Base-by-base conservation (phyloP, 2,888 invertebrate genomes). In the Morpho deidamia region DNA sequence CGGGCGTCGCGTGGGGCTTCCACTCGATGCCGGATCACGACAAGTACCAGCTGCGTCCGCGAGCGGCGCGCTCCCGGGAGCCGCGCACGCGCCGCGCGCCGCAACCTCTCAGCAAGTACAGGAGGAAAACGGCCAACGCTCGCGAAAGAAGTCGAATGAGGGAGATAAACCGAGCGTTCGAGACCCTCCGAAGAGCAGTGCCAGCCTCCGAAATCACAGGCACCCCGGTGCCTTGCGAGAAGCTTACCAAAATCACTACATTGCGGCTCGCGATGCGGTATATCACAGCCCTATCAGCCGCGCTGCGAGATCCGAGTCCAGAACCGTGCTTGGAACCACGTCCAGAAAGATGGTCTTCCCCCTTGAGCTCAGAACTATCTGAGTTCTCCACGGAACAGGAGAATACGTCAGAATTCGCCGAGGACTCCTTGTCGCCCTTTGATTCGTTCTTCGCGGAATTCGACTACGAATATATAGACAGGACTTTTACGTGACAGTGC, bases 81-180 rank as follows among this genome's bases (percentile, higher is more conserved):
- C 82, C 86, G 66, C 83, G 87, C 68, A 81, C 91, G 59, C 93
- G 93, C 71, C 90, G 93, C 65, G 90, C 93, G 73, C 91, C 94
- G 32, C 93, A 94, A 53, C 94, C 95, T 10, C 91, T 97, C 65
- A 96, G 96, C 88, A 97, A 97, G 81, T 97, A 97, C 84, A 90
- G 97, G 32, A 91, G 97, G 67, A 95, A 96, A 90, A 96, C 96
- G 0, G 97, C 97, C 10, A 97, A 97, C 84, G 96, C 96, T 0
- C 84, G 97, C 34, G 97, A 97, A 72, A 82, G 97, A 35, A 94
- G 94, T 63, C 91, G 97, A 53, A 97, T 97, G 97, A 91, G 95
- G 46, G 97, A 97, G 76, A 97, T 97, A 66, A 97, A 97, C 83
- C 91, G 93, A 57, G 97, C 97, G 1, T 97, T 97, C 80, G 97